A percentile compares a stretch with the other conserved stretches of the same genome.
These are phyloP conservation scores for Siderastrea siderea DNA, from an alignment of 92 coral and sea anemone species.

Conservation along the genomic window DNA sequence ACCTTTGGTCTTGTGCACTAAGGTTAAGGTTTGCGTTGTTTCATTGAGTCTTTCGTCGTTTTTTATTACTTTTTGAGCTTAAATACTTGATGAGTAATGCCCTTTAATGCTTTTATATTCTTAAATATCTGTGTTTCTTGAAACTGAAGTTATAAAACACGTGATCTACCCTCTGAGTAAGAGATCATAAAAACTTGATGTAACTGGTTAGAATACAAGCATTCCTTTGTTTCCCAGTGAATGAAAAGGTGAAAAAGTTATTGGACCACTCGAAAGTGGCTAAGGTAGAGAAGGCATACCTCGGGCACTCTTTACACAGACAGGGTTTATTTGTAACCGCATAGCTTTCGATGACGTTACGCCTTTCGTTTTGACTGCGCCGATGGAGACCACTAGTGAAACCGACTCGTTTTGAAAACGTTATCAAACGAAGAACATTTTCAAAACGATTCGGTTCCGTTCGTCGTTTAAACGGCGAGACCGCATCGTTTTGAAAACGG, in stretches of 20 bases:
- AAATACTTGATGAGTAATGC: constrained; percentile 17
- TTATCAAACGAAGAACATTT: too few species aligned
- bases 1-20: background rate
- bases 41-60: constrained; percentile 38
- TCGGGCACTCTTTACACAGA: constrained; percentile 47
- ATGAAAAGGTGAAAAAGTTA: constrained; percentile 30
- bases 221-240: too few species aligned
- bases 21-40: constrained; percentile 30
- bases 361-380: too few species aligned
- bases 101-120: constrained; percentile 40
- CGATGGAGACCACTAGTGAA: too few species aligned
- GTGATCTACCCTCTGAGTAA: too few species aligned
- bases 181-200: too few species aligned
- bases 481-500: constrained; percentile 38
- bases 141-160: constrained; percentile 44
- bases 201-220: too few species aligned
- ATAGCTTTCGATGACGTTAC: constrained; percentile 36
- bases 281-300: constrained; percentile 44
- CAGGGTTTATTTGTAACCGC: constrained; percentile 44
- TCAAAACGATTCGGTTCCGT: constrained; percentile 23
- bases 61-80: constrained; percentile 23
- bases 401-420: too few species aligned
- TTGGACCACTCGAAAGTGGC: constrained; percentile 23
- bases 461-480: constrained; percentile 14
- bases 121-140: constrained; percentile 48